Percentiles rank a stretch among this genome's conserved stretches.
Conservation (phyloP, 2,888 invertebrate species). For the Lacanobia wlatinum region DNA sequence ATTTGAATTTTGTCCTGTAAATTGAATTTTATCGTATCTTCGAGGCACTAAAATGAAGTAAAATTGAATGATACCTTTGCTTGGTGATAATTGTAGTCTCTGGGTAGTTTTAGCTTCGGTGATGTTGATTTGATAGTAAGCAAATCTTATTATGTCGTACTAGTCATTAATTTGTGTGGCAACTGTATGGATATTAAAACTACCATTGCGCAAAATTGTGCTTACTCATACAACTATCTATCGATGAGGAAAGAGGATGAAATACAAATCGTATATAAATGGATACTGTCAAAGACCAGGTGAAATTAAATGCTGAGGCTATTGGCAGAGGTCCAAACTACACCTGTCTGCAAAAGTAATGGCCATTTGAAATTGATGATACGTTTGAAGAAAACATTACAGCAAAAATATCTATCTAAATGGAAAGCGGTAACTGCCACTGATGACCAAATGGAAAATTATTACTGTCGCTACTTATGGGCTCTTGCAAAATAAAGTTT, state of each 20-base stretch:
- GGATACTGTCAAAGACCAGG: conserved; percentile 38
- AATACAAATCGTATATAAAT: conserved; percentile 31
- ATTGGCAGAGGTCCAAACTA: conserved; percentile 47
- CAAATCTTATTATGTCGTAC: not conserved
- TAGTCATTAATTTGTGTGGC: not conserved
- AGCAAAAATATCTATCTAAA: conserved; percentile 6
- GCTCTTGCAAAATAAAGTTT: not conserved
- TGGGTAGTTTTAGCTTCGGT: not conserved
- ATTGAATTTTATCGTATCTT: not conserved
- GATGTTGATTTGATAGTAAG: not conserved
- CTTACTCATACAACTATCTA: not conserved
- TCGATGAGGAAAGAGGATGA: conserved; percentile 3
- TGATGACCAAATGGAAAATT: not conserved
- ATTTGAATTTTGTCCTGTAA: not conserved
- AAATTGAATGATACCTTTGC: too few species aligned
- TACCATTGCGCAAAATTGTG: not conserved
- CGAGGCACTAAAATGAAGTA: too few species aligned
- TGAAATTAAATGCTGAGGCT: conserved; percentile 20
- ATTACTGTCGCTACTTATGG: not conserved
- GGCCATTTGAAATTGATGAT: conserved; percentile 20
- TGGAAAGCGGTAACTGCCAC: not conserved
- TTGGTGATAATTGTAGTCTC: not conserved
- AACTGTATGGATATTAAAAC: not conserved
- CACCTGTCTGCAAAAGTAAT: conserved; percentile 41
- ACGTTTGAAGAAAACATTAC: conserved; percentile 7